Conservation (phyloP, 2,888 invertebrate species). For the Pogonocherus hispidulus region DNA sequence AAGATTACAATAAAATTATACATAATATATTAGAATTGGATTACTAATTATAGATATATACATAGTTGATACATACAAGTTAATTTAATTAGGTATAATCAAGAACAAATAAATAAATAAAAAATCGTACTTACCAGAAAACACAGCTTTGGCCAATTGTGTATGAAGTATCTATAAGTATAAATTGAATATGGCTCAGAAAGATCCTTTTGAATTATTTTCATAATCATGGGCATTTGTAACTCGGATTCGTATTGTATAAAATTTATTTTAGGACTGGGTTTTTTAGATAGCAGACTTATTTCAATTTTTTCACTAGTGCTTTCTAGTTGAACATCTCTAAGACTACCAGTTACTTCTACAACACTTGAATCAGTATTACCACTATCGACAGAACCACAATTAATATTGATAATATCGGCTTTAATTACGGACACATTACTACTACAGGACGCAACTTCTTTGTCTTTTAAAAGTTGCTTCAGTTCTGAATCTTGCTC, state of each 20-base stretch:
- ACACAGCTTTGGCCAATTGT: conserved; percentile 99
- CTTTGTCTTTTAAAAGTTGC: conserved; percentile 5
- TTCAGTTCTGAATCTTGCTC: conserved; percentile 9
- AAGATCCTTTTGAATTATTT: conserved; percentile 97
- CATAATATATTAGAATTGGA: too few species aligned
- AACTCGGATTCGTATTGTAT: conserved; percentile 93
- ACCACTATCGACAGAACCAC: not conserved
- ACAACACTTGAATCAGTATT: conserved; percentile 23
- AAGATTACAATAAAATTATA: too few species aligned
- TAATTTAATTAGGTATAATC: too few species aligned
- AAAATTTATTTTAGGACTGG: conserved; percentile 69
- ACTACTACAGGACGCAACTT: conserved; percentile 22
- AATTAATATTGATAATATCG: not conserved
- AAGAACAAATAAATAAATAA: too few species aligned
- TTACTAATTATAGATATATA: too few species aligned
- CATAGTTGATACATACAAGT: too few species aligned
- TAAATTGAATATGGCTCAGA: conserved; percentile 99
- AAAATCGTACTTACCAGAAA: conserved; percentile 80
- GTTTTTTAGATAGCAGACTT: not conserved
- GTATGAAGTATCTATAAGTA: conserved; percentile 99
- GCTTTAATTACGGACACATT: conserved; percentile 1
- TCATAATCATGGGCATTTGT: conserved; percentile 99
- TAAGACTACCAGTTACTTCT: conserved; percentile 41
- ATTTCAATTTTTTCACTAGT: conserved; percentile 21
- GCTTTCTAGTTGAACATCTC: conserved; percentile 14